Base-by-base conservation (phyloP, 1,140 invertebrate species). In the Ruditapes philippinarum region DNA sequence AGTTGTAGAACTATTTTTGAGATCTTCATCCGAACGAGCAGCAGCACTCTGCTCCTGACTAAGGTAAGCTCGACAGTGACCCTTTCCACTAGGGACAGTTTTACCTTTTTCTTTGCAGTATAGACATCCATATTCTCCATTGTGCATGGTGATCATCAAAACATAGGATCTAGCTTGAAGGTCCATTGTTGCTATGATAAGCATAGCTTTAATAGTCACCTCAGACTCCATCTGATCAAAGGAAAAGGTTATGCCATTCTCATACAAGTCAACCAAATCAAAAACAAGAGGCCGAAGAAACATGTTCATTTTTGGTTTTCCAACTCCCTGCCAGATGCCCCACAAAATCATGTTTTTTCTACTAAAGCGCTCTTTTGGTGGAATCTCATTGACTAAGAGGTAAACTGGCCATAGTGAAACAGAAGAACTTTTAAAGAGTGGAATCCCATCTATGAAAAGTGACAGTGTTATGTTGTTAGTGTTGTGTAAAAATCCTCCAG, bases 331-430 rank as follows among this genome's bases (percentile, higher is more conserved):
- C 85, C 83, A 86, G 25, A 86, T 40, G 5, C 83, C 85, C 74
- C 57, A 79, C 22, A 88, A 33, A 28, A 88, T 14, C 85, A 88
- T 80, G 36, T 88, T 88, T 80, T 88, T 80, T 31, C 42, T 28
- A 25, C 17, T 31, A 40, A 68, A 80, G 2, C 85, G 36, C n/a
- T 68, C 1, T 36, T 88, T 80, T 51, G 42, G 25, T 70, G 62
- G 76, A 19, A 88, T 45, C n/a, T 88, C 76, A 19, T 88, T 80
- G 22, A 88, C 33, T n/a, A 73, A 7, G 2, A 88, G 42, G 31
- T 88, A 88, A 5, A 88, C 60, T 51, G 74, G 85, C 85, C 85
- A 88, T 31, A 88, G 31, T 33, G 74, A 78, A n/a, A 42, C 49
- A 7, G n/a, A 28, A n/a, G 86, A 88, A 73, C 86, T 88, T 57